phyloP scores from a whole-genome alignment of 2,797 vertebrate species.

The Odontamblyopus lacepedii region DNA sequence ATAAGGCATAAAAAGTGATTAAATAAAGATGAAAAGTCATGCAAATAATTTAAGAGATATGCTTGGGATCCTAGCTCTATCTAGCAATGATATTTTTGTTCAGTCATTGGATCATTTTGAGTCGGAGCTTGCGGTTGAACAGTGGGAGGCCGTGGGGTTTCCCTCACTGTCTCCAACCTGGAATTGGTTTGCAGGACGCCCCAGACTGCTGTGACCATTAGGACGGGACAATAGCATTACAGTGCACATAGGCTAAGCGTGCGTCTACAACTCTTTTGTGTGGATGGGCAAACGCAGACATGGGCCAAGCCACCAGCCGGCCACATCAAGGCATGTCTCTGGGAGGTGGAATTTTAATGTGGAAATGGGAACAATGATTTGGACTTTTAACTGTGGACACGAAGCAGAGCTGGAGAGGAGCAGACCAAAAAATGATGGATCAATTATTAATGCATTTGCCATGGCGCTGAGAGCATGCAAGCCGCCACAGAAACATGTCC shows the following conservation, averaged over 20 bases:
- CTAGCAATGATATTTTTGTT: conserved; percentile 17
- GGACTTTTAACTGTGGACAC: conserved; percentile 75
- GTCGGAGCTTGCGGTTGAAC: conserved; percentile 7
- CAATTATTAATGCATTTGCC: conserved; percentile 78
- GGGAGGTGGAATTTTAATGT: conserved; percentile 79
- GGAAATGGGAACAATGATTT: conserved; percentile 81
- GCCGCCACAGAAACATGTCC: conserved; percentile 43
- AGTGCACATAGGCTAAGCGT: conserved; percentile 39
- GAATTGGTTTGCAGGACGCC: conserved; percentile 45
- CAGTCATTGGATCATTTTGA: background rate
- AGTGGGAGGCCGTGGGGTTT: conserved; percentile 30
- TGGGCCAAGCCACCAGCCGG: conserved; percentile 76
- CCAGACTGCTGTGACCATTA: conserved; percentile 47
- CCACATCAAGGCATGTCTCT: conserved; percentile 77
- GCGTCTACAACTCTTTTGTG: conserved; percentile 51
- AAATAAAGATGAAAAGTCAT: conserved; percentile 1
- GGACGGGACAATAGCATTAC: conserved; percentile 44
- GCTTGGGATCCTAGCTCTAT: background rate
- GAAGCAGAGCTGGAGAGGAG: conserved; percentile 68
- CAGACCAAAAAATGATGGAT: conserved; percentile 73
- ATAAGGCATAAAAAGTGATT: conserved; percentile 6
- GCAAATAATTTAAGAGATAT: conserved; percentile 7
- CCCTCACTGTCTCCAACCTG: conserved; percentile 49
- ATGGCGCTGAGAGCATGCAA: conserved; percentile 51
- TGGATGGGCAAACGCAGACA: conserved; percentile 71